phyloP scores from a whole-genome alignment of 1,140 invertebrate genomes.

The Matsumurasca onukii region DNA sequence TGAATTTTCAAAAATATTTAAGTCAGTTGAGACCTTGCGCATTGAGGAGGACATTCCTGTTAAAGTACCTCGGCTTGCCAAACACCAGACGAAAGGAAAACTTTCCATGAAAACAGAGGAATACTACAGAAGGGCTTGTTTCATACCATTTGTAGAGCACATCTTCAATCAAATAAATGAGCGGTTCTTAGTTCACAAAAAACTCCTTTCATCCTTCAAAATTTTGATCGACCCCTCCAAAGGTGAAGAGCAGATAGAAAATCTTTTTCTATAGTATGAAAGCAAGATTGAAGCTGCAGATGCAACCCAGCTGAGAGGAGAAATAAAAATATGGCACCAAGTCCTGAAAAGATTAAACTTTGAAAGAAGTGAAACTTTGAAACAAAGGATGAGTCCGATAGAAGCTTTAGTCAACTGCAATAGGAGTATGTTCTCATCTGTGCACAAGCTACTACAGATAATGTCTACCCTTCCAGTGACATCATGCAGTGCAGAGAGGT shows the following conservation, averaged over 20 bases:
- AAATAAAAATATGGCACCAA: neutral
- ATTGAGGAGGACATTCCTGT: neutral
- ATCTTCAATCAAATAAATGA: neutral
- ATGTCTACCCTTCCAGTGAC: constrained; percentile 13
- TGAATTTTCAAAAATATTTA: neutral
- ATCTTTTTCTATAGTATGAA: no score
- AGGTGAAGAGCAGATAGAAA: no score
- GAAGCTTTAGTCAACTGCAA: neutral
- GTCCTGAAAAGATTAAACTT: neutral
- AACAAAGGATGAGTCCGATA: neutral
- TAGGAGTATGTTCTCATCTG: neutral
- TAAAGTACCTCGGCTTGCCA: neutral
- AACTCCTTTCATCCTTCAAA: neutral
- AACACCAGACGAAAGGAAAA: neutral
- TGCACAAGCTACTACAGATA: constrained; percentile 19
- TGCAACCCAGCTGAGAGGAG: neutral
- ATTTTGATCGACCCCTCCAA: no score
- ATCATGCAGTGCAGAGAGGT: constrained; percentile 29
- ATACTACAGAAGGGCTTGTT: neutral
- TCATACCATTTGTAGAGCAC: constrained; percentile 14
- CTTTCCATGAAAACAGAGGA: neutral
- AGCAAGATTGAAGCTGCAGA: no score
- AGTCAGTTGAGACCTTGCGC: neutral
- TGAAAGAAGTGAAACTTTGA: neutral
- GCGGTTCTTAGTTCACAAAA: neutral